Evolutionary conservation across 2,888 invertebrate genomes (phyloP), one percentile per base, ranked within the genome.

Genomic region (Argynnis bischoffii): DNA sequence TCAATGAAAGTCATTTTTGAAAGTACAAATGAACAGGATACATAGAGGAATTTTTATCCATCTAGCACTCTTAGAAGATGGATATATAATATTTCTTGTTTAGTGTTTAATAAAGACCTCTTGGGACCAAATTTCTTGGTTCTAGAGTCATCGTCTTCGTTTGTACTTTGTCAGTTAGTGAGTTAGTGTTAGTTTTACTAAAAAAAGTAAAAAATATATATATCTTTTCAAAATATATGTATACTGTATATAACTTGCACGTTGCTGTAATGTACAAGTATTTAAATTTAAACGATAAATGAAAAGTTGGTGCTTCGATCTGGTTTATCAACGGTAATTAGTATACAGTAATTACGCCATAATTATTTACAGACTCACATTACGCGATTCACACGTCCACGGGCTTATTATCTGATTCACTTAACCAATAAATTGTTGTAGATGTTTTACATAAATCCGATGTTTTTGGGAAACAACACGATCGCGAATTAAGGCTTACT

Each of bases 401-500:
- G 57, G 54, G 55, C 50, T 59, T 59, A 70, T 70, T 55, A 69
- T 60, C 51, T 65, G 66, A 63, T 48, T 51, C 63, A 60, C 51
- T 71, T 56, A 63, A 69, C 69, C 66, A 55, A 63, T 55, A 70
- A 70, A 70, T 66, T 65, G 50, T 61, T 26, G 41, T 41, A 31
- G 50, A 56, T 59, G 66, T 48, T 66, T 66, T 53, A 70, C 63
- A 68, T 53, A 50, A 55, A 64, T 51, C 66, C 57, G 31, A 53
- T 64, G 51, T 50, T 31, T 60, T 47, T 13, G 47, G n/a, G 8
- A 61, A 53, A 65, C 54, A 65, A 16, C 51, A 55, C 26, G 55
- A 55, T 15, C 18, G 0, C 18, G 13, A 41, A 16, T 55, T 55
- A 64, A 53, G 41, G 21, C 31, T 50, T 21, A 48, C 13, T 51